phyloP scores from a whole-genome alignment of 2,888 invertebrate species.

The Tinea semifulvella region DNA sequence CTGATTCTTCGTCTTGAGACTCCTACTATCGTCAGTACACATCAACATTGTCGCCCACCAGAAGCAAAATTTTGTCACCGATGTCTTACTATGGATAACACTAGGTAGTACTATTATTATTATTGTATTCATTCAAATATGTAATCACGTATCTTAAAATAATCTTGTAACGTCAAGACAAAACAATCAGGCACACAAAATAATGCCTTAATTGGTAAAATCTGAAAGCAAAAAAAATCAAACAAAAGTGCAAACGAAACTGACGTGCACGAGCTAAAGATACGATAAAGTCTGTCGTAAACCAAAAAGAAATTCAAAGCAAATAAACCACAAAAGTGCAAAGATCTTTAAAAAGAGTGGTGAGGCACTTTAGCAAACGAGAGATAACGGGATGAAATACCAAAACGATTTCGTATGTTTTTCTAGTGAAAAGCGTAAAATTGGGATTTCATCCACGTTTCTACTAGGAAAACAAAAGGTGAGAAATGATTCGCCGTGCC shows the following conservation, averaged over 20 bases:
- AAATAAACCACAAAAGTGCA: slow-evolving; percentile 12
- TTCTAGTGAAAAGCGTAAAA: slow-evolving; percentile 7
- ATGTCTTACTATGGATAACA: slow-evolving; percentile 4
- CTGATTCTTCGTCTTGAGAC: slow-evolving; percentile 2
- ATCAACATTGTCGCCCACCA: slow-evolving; percentile 10
- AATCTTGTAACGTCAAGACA: background rate
- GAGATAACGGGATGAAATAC: slow-evolving; percentile 12
- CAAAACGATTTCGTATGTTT: slow-evolving; percentile 4
- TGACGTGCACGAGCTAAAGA: slow-evolving; percentile 13
- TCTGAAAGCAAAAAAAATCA: slow-evolving; percentile 6
- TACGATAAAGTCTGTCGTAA: slow-evolving; percentile 8
- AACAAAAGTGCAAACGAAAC: slow-evolving; percentile 13
- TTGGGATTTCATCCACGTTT: slow-evolving; percentile 14
- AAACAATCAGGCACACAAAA: background rate
- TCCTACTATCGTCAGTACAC: background rate
- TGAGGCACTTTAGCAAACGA: slow-evolving; percentile 8
- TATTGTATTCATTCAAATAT: no score
- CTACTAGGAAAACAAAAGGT: slow-evolving; percentile 4
- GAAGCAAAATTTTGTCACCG: slow-evolving; percentile 2
- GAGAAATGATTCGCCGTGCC: slow-evolving; percentile 41
- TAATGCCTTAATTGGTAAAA: slow-evolving; percentile 4
- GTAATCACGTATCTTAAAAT: no score
- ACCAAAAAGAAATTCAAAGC: slow-evolving; percentile 4
- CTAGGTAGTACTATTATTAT: background rate
- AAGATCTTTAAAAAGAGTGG: slow-evolving; percentile 1